Evolutionary conservation across 1,140 invertebrate genomes (phyloP).

Genomic region (Drosophila guanche): DNA sequence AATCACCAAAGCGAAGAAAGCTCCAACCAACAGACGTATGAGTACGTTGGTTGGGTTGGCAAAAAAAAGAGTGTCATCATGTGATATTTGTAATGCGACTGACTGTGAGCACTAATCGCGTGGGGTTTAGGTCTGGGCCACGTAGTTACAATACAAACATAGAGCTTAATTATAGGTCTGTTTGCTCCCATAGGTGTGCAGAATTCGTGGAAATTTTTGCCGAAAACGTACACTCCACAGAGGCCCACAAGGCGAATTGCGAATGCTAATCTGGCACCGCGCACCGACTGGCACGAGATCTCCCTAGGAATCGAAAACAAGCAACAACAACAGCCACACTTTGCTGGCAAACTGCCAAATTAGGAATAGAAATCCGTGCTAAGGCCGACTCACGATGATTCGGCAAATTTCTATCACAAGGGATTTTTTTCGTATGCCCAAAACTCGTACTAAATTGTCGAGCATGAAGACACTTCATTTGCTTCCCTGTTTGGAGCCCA

Average conservation of each 20-base stretch:
- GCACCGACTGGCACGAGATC: slow-evolving; percentile 70
- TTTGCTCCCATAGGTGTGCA: slow-evolving; percentile 13
- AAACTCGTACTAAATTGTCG: neutral
- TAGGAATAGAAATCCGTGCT: slow-evolving; percentile 14
- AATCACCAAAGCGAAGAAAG: slow-evolving; percentile 48
- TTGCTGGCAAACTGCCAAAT: slow-evolving; percentile 22
- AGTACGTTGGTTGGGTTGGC: slow-evolving; percentile 2
- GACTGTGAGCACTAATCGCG: slow-evolving; percentile 9
- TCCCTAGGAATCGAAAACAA: slow-evolving; percentile 20
- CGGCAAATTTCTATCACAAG: slow-evolving; percentile 33
- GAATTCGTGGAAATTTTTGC: slow-evolving; percentile 69
- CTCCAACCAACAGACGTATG: neutral
- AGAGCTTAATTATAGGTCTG: slow-evolving; percentile 27
- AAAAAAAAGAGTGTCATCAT: slow-evolving; percentile 47
- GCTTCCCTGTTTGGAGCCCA: slow-evolving; percentile 25
- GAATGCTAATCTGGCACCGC: slow-evolving; percentile 51
- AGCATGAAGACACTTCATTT: slow-evolving; percentile 8
- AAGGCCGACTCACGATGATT: slow-evolving; percentile 42
- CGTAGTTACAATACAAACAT: slow-evolving; percentile 4
- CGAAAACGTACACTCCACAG: slow-evolving; percentile 16
- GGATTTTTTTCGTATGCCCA: neutral
- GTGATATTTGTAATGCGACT: slow-evolving; percentile 63
- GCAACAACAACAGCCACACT: slow-evolving; percentile 6
- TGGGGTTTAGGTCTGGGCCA: slow-evolving; percentile 29
- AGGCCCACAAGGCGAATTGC: slow-evolving; percentile 11